Conservation (phyloP, 2,888 invertebrate genomes). For the Eulithis testata region DNA sequence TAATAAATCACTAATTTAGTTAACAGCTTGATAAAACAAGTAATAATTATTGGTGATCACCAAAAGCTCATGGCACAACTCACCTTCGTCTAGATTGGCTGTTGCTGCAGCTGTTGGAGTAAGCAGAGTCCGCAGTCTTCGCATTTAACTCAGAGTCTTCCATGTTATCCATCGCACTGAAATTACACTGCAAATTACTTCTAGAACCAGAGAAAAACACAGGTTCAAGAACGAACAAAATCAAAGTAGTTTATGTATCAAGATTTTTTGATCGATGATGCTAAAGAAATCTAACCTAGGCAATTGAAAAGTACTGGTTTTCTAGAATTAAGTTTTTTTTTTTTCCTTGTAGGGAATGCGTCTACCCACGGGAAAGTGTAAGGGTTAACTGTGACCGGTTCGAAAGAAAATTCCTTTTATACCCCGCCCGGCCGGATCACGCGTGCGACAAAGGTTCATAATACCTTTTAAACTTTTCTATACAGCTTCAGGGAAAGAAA, state of each 20-base stretch:
- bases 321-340: too few species aligned
- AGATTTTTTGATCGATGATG: too few species aligned
- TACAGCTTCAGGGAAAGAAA: too few species aligned
- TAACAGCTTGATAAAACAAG: not conserved
- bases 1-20: too few species aligned
- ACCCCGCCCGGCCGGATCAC: not conserved
- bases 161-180: slow-evolving; percentile 58
- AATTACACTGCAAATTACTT: not conserved
- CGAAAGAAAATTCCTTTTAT: not conserved
- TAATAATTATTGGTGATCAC: not conserved
- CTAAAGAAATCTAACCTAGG: too few species aligned
- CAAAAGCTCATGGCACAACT: slow-evolving; percentile 25
- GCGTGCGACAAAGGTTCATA: too few species aligned
- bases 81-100: slow-evolving; percentile 93
- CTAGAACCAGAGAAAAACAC: not conserved
- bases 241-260: too few species aligned
- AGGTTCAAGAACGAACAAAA: too few species aligned
- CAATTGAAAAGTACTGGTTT: too few species aligned
- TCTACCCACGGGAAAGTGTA: not conserved
- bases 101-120: slow-evolving; percentile 92
- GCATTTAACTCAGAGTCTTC: slow-evolving; percentile 85
- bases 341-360: not conserved
- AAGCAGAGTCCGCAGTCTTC: slow-evolving; percentile 91
- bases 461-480: too few species aligned
- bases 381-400: not conserved